A percentile compares a stretch with the other conserved stretches of the same genome.
These are phyloP conservation scores for Pheucticus melanocephalus DNA, from an alignment of 2,113 vertebrate species.

Conservation along the genomic window DNA sequence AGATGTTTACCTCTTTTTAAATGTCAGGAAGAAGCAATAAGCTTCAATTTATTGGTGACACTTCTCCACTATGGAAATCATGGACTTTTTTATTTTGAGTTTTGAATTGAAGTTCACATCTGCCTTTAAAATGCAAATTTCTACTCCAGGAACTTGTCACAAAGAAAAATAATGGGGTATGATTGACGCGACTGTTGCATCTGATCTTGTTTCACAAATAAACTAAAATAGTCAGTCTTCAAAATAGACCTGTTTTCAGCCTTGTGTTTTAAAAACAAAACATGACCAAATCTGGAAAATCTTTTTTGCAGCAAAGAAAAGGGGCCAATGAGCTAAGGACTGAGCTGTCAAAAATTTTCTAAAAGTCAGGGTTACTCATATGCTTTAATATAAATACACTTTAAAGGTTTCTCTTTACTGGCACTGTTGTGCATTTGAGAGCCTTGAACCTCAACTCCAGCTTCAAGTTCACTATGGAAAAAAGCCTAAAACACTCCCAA, in stretches of 20 bases:
- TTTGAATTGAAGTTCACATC: background rate
- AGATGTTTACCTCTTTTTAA: conserved; percentile 22
- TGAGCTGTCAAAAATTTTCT: background rate
- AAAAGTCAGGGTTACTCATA: background rate
- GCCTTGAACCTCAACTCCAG: background rate
- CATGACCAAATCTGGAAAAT: background rate
- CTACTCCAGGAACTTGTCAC: background rate
- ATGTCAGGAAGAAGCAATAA: conserved; percentile 28
- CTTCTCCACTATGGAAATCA: background rate
- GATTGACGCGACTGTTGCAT: background rate
- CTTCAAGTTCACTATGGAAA: background rate
- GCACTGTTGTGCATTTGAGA: background rate
- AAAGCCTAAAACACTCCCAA: background rate
- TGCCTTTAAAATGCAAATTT: background rate
- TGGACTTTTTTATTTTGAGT: background rate
- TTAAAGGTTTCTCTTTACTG: background rate
- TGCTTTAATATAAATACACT: background rate
- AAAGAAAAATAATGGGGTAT: background rate
- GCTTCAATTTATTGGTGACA: background rate
- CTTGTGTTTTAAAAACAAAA: background rate
- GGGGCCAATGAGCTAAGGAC: background rate
- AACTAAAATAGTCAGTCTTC: background rate
- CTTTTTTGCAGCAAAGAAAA: background rate
- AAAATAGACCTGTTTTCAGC: background rate
- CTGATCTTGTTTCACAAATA: background rate